Evolutionary conservation across 2,888 invertebrate genomes (phyloP).

Genomic region (Steinernema hermaphroditum): DNA sequence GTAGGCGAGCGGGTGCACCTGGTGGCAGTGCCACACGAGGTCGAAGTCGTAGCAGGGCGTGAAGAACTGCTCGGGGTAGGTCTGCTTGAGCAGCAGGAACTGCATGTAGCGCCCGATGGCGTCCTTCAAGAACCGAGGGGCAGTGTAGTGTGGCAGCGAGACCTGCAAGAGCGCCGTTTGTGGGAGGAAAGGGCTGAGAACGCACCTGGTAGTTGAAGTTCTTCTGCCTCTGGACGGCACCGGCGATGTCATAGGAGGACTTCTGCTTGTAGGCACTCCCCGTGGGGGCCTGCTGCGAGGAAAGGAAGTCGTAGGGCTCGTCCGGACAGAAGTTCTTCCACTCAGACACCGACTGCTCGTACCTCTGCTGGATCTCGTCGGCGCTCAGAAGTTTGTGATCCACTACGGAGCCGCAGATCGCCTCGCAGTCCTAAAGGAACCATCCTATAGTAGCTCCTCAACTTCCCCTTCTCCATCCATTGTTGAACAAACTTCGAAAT

Average conservation of each 20-base stretch:
- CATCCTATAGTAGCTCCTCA: background rate
- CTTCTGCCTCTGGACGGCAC: conserved; percentile 68
- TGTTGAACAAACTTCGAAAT: no score
- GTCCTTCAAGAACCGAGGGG: conserved; percentile 68
- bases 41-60: conserved; percentile 71
- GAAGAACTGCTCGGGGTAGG: conserved; percentile 68
- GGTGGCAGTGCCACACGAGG: conserved; percentile 68
- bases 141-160: conserved; percentile 69
- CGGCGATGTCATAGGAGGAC: conserved; percentile 67
- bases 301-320: conserved; percentile 66
- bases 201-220: conserved; percentile 70
- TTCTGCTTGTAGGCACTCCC: conserved; percentile 50
- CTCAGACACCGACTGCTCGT: conserved; percentile 52
- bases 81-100: conserved; percentile 68
- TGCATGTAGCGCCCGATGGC: conserved; percentile 68
- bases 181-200: conserved; percentile 31
- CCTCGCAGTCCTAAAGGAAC: conserved; percentile 58
- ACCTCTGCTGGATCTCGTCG: conserved; percentile 52
- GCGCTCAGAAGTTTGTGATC: conserved; percentile 68
- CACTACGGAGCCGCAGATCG: conserved; percentile 65
- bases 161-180: no score
- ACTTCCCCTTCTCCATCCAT: no score
- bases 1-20: conserved; percentile 63
- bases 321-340: conserved; percentile 53
- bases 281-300: conserved; percentile 52